Evolutionary conservation across 2,797 vertebrate genomes (phyloP).

Genomic region (Myotis daubentonii): DNA sequence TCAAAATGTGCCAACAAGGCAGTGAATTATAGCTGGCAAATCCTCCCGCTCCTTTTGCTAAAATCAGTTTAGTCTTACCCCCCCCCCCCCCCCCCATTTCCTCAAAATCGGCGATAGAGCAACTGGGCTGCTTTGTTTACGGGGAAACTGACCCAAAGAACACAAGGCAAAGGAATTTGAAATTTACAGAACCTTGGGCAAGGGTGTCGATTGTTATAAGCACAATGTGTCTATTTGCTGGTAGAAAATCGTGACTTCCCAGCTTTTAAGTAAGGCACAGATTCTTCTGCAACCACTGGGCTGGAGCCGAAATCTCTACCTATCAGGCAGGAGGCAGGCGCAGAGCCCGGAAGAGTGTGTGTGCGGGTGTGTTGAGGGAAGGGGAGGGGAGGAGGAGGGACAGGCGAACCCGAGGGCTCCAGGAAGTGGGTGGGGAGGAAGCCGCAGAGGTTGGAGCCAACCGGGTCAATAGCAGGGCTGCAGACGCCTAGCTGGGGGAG

Average conservation of each 20-base stretch:
- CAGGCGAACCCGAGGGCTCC: not conserved
- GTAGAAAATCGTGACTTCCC: slow-evolving; percentile 41
- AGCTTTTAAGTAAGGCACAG: not conserved
- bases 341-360: not conserved
- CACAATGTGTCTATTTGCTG: not conserved
- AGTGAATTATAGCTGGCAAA: not conserved
- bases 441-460: not conserved
- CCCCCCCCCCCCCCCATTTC: not conserved
- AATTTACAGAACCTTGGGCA: not conserved
- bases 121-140: not conserved
- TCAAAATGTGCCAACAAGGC: not conserved
- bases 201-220: not conserved
- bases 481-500: not conserved
- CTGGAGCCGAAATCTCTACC: not conserved
- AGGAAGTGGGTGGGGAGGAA: slow-evolving; percentile 60
- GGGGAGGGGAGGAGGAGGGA: not conserved
- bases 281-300: not conserved
- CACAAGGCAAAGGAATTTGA: not conserved
- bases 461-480: fast-evolving
- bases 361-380: too few species aligned
- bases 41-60: not conserved
- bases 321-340: not conserved
- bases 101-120: not conserved
- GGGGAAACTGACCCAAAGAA: not conserved
- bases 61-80: not conserved